Evolutionary conservation across 2,797 vertebrate genomes (phyloP), one percentile per base, ranked within the genome.

Genomic region (Gallinago nigripennis): DNA sequence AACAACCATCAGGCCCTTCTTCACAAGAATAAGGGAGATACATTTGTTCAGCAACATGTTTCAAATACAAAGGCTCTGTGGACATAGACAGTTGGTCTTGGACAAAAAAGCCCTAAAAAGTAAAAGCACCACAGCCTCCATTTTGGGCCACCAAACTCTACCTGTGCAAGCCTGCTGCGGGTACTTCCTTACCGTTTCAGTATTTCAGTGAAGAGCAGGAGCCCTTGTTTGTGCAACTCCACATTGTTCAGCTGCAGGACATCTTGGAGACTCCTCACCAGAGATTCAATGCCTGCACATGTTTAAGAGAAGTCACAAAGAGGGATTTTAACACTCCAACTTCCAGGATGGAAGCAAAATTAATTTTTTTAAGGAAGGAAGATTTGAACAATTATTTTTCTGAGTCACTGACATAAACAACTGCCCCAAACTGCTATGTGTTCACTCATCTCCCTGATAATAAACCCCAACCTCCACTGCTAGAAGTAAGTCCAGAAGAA

Each of bases 221-320:
- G 97, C 57, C 99, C 99, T 97, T 99, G 98, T 94, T 98, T 99
- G 31, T 98, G 98, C 72, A 99, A 98, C 73, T 99, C 99, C 50
- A 96, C 75, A 66, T 98, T 99, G 96, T 98, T 98, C 95, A 98
- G 85, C 89, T 87, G 97, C 93, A 99, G 95, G 88, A 98, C 97
- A 92, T 95, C 97, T 64, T 98, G 99, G 54, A 99, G 97, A 97
- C 99, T 99, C 90, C 98, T 99, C 96, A 99, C 96, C 91, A 99
- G 94, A 37, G 99, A 98, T 95, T 99, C 99, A 27, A 99, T 98
- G 70, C 99, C 99, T 99, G 45, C n/a, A 88, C 21, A 66, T 5
- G 19, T 95, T 86, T 41, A 95, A 90, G 46, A 95, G 70, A 92
- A 88, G 65, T 58, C 68, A 92, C 16, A 82, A 51, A 79, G 31